Base-by-base conservation (phyloP, 2,888 invertebrate species). In the Antheraea assamensis region DNA sequence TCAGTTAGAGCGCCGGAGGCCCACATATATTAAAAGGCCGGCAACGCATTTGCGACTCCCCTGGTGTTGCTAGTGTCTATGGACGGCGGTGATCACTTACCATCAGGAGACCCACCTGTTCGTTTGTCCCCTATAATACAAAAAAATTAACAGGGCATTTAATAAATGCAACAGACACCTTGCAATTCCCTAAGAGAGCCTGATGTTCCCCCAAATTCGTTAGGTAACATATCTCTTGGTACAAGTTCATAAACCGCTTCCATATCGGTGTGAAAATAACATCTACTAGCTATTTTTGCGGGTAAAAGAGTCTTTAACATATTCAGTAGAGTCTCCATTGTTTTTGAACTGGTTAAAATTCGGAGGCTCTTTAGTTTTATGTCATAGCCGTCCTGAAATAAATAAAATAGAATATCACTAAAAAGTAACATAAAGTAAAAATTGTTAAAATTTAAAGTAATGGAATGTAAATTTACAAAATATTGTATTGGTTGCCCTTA, bases 321-420 rank as follows among this genome's bases (percentile, higher is more conserved):
- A 24, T 73, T 75, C 2, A 75, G 49, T 2, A 73, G n/a, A 19
- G 71, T 55, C 21, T 75, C 75, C 19, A 75, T 58, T 7, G 73
- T 47, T 31, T 71, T 75, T 13, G 75, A 75, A 15, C 42, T 1
- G 27, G 75, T 71, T 42, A 75, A 17, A n/a, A 71, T 55, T 30
- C 68, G 73, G 0, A 73, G 19, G 17, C 72, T 71, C 35, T 73
- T 74, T 10, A 74, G 31, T 35, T 71, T 71, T 5, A 66, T 35
- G 13, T 73, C 75, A 42, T 73, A 73, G 0, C 73, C 72, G 68
- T 75, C 72, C 75, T 75, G 19, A 55, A 74, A 75, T 49, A 61
- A 66, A n/a, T 21, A 55, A 21, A 21, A 21, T 19, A 55, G 21
- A n/a, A 19, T 21, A 55, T 4, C 15, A 49, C 13, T 17, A 15